Evolutionary conservation across 1,140 invertebrate species (phyloP).

Genomic region (Drosophila tropicalis): DNA sequence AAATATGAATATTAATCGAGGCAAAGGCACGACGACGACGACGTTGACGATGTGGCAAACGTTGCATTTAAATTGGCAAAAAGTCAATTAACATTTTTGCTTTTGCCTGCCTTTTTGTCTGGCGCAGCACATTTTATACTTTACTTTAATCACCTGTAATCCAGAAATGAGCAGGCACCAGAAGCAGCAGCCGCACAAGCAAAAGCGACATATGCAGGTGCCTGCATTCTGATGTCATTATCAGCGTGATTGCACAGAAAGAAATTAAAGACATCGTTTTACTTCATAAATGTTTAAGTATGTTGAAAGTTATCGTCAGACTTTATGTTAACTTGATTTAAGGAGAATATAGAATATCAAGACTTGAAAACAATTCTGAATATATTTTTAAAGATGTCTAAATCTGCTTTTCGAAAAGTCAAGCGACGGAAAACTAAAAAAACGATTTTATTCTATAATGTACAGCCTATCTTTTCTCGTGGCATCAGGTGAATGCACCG

Average conservation of each 20-base stretch:
- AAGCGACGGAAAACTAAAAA: too few relatives aligned
- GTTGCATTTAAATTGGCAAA: slow-evolving; percentile 52
- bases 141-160: slow-evolving; percentile 71
- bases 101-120: slow-evolving; percentile 31
- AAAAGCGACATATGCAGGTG: background rate
- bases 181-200: background rate
- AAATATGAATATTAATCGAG: slow-evolving; percentile 62
- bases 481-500: too few relatives aligned
- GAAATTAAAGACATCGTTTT: background rate
- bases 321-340: too few relatives aligned
- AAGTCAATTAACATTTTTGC: slow-evolving; percentile 60
- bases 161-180: slow-evolving; percentile 22
- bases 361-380: too few relatives aligned
- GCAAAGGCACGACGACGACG: slow-evolving; percentile 5
- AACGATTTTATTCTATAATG: too few relatives aligned
- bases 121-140: slow-evolving; percentile 38
- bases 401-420: too few relatives aligned
- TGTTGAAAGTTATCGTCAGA: too few relatives aligned
- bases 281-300: too few relatives aligned
- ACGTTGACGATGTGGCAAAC: slow-evolving; percentile 5
- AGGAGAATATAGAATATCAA: too few relatives aligned
- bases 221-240: slow-evolving; percentile 8
- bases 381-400: too few relatives aligned
- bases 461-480: too few relatives aligned
- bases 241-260: background rate